Evolutionary conservation across 2,113 vertebrate genomes (phyloP).

Genomic region (Bothrops jararaca): DNA sequence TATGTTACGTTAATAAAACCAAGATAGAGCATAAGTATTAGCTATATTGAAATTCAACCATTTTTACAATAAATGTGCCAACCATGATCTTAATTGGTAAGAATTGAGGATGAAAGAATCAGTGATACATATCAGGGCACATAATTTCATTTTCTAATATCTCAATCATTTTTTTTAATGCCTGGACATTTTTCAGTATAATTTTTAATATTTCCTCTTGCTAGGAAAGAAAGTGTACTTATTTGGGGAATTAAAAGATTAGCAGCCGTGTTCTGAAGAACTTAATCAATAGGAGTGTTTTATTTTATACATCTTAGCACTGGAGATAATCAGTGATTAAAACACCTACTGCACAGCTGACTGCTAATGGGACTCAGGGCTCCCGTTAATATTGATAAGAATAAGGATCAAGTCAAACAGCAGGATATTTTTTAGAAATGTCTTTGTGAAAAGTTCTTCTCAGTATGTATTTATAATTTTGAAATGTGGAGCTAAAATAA

Average conservation of each 20-base stretch:
- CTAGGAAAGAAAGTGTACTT: background rate
- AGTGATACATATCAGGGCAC: background rate
- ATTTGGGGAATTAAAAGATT: background rate
- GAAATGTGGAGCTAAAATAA: background rate
- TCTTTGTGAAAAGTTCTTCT: background rate
- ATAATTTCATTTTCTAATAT: background rate
- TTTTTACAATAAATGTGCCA: slow-evolving; percentile 26
- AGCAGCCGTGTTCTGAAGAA: background rate
- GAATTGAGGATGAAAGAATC: background rate
- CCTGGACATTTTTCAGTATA: background rate
- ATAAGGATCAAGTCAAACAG: too few relatives aligned
- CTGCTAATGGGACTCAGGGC: background rate
- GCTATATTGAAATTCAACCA: slow-evolving; percentile 48
- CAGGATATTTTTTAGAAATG: background rate
- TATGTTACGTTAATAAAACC: slow-evolving; percentile 58
- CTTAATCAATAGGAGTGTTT: background rate
- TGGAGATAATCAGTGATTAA: background rate
- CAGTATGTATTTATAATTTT: background rate
- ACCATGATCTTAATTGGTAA: background rate
- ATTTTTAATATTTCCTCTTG: background rate
- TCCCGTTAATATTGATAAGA: background rate
- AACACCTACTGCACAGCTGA: background rate
- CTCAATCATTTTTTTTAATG: background rate
- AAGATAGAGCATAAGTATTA: slow-evolving; percentile 59
- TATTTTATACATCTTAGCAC: background rate